Evolutionary conservation across 2,113 vertebrate genomes (phyloP), one percentile per base, ranked within the genome.

Genomic region (Erythrolamprus reginae): DNA sequence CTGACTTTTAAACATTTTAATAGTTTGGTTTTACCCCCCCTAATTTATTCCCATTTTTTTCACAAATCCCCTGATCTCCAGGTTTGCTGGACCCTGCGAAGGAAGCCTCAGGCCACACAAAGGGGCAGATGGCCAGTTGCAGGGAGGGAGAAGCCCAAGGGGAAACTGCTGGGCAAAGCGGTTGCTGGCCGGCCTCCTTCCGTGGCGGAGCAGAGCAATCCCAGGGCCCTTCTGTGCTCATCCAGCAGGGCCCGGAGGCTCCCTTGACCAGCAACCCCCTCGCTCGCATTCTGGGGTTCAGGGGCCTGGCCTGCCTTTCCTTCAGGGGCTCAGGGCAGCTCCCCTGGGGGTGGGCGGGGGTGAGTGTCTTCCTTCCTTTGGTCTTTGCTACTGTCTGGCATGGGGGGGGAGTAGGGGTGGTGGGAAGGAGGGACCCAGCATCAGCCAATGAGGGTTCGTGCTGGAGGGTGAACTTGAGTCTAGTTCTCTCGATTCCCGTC

Each of bases 401-500:
- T n/a, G 0, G 13, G 7, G 61, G 13, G 15, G n/a, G n/a, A 15
- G n/a, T n/a, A n/a, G 0, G 15, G 61, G 15, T 1, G 5, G n/a
- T 19, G n/a, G 65, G 65, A 77, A 19, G n/a, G 65, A 8, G n/a
- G 65, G 65, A 38, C 65, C 65, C 65, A 38, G 2, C 65, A 19
- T 77, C 65, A 38, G 15, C 15, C 65, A 19, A 19, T 70, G 61
- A 19, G 65, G n/a, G 5, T 19, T 33, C 2, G n/a, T 7, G n/a
- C 13, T 33, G 33, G n/a, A 70, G n/a, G 65, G 65, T 17, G 65
- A 38, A 77, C 33, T 42, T 42, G 33, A 21, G 21, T 77, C 17
- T 42, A 42, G 17, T 21, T 77, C 33, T 42, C 33, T 21, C 1
- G 3, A 77, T 21, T 77, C 70, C 65, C 65, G 6, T 77, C 70